These are phyloP conservation scores for Silurus asotus DNA, from an alignment of 2,113 vertebrate genomes.

Conservation along the genomic window DNA sequence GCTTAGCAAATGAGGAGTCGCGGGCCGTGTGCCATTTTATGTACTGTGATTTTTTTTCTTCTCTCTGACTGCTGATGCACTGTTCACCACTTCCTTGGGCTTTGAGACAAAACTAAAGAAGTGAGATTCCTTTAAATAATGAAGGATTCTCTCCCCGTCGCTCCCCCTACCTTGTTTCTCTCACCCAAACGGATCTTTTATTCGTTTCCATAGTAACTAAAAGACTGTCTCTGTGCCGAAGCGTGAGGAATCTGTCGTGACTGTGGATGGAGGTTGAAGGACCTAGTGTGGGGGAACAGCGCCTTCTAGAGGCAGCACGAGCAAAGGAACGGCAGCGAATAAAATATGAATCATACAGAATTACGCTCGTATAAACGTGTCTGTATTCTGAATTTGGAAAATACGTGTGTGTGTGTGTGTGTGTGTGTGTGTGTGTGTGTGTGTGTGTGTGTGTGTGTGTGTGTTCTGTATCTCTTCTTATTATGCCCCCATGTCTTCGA, in stretches of 20 bases:
- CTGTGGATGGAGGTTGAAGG: conserved; percentile 41
- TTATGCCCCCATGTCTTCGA: not conserved
- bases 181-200: conserved; percentile 62
- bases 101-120: conserved; percentile 59
- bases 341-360: not conserved
- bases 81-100: conserved; percentile 42
- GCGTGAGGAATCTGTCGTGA: conserved; percentile 57
- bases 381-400: conserved; percentile 15
- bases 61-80: conserved; percentile 44
- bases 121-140: conserved; percentile 63
- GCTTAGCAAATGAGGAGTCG: not conserved
- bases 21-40: conserved; percentile 39
- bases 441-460: not conserved
- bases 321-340: conserved; percentile 3
- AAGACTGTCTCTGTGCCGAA: conserved; percentile 59
- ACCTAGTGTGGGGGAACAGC: conserved; percentile 44
- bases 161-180: conserved; percentile 28
- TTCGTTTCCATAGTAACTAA: conserved; percentile 66
- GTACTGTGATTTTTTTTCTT: conserved; percentile 24
- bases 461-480: not conserved
- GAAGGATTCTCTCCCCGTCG: conserved; percentile 45
- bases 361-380: not conserved
- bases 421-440: not conserved
- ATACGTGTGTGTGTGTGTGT: not conserved
- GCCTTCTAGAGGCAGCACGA: conserved; percentile 54